Evolutionary conservation across 2,888 invertebrate species (phyloP).

Genomic region (Ichneumoninae sp.): DNA sequence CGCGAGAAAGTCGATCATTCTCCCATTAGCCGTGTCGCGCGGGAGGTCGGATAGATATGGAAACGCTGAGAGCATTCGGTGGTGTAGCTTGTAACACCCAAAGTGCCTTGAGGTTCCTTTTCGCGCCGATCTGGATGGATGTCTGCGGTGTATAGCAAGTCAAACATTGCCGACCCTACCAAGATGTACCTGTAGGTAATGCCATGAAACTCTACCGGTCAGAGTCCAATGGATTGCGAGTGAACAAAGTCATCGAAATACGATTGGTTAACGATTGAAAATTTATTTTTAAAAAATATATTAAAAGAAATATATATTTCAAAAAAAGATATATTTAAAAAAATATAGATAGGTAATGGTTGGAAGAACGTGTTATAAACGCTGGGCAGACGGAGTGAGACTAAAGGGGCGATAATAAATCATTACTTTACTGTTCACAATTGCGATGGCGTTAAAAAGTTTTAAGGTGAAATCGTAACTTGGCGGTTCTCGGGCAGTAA

Average conservation of each 20-base stretch:
- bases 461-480: slow-evolving; percentile 47
- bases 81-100: neutral
- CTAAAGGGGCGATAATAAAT: neutral
- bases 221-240: neutral
- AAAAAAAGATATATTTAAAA: neutral
- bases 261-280: no score
- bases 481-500: slow-evolving; percentile 21
- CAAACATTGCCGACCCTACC: neutral
- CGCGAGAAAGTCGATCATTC: slow-evolving; percentile 43
- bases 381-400: neutral
- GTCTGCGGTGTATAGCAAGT: neutral
- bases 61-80: slow-evolving; percentile 24
- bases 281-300: no score
- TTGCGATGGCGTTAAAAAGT: slow-evolving; percentile 43
- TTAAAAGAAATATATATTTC: no score
- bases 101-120: slow-evolving; percentile 33
- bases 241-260: neutral
- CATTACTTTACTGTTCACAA: slow-evolving; percentile 24
- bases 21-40: neutral
- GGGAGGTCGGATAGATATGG: slow-evolving; percentile 1
- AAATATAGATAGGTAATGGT: neutral
- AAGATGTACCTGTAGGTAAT: neutral
- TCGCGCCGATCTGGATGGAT: slow-evolving; percentile 8
- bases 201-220: neutral
- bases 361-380: neutral